A percentile compares a stretch with the other conserved stretches of the same genome.
These are phyloP conservation scores for Laticauda colubrina DNA, from an alignment of 2,113 vertebrate species.

Conservation along the genomic window DNA sequence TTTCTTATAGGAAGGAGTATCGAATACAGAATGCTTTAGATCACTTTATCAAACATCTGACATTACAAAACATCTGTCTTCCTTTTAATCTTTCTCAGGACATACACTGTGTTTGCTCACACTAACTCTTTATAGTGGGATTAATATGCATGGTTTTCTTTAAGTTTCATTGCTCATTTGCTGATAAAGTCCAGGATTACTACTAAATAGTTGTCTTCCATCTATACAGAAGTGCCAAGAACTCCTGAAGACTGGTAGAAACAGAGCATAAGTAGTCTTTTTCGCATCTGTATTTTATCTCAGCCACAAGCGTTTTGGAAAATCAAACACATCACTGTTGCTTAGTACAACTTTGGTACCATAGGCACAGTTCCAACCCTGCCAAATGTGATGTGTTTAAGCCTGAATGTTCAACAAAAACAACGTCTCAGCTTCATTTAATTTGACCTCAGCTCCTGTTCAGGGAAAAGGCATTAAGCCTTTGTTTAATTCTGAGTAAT, in stretches of 20 bases:
- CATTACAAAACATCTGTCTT: neutral
- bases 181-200: conserved; percentile 18
- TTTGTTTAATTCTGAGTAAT: conserved; percentile 41
- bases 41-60: accelerated
- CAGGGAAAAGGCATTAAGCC: conserved; percentile 26
- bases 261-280: neutral
- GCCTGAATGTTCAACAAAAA: conserved; percentile 13
- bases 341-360: accelerated
- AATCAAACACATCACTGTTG: neutral
- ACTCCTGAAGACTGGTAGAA: neutral
- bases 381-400: neutral
- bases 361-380: neutral
- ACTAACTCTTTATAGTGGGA: conserved; percentile 34
- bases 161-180: neutral
- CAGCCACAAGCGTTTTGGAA: neutral
- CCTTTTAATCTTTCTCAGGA: conserved; percentile 21
- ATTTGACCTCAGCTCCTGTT: conserved; percentile 13
- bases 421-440: conserved; percentile 20
- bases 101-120: conserved; percentile 36
- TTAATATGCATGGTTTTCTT: conserved; percentile 38
- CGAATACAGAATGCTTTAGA: conserved; percentile 18
- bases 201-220: conserved; percentile 28
- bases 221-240: conserved; percentile 15
- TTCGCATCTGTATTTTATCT: conserved; percentile 43
- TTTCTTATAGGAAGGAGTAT: neutral